Base-by-base conservation (phyloP, 1,140 invertebrate genomes). In the Saccostrea glomerata region DNA sequence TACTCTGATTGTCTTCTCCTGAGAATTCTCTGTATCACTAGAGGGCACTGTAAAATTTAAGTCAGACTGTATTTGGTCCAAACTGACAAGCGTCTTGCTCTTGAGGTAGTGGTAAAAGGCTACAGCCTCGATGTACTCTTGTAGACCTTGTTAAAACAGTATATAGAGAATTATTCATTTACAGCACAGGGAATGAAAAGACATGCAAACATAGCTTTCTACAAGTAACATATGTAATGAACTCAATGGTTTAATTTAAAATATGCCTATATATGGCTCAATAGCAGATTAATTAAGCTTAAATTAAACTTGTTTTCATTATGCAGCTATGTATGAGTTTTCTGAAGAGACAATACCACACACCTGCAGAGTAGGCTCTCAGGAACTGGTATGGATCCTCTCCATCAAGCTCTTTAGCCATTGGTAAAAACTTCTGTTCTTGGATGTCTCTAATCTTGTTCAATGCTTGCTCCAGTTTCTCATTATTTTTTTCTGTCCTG, bases 71-170 rank as follows among this genome's bases (percentile, higher is more conserved):
- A 97, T 89, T 87, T 95, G 93, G 93, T 96, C 96, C 84, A 95
- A 87, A 92, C 91, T 89, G 95, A 95, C 86, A 66, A 95, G 88
- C 92, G 94, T 90, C 93, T 93, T 91, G 91, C 93, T 73, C 91
- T 95, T 90, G 5, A 97, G 91, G 92, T 96, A 98, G 86, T 97
- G 96, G 89, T 96, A 97, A 91, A 97, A 98, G 11, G 97, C 97
- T 23, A 97, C 95, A 0, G 98, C 98, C 95, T 99, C 98, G 87
- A 98, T 96, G 90, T 97, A 98, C 95, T 98, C 98, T 93, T 99
- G 98, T 20, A 98, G 94, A 15, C 98, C 98, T 90, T n/a, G 15
- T 63, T 23, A 36, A 70, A 25, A 25, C 0, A 2, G 23, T 11
- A 77, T 20, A 56, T 56, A 60, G 70, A 89, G 20, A 54, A 82